Evolutionary conservation across 2,888 invertebrate genomes (phyloP).

Genomic region (Gisinianus flammeolus): DNA sequence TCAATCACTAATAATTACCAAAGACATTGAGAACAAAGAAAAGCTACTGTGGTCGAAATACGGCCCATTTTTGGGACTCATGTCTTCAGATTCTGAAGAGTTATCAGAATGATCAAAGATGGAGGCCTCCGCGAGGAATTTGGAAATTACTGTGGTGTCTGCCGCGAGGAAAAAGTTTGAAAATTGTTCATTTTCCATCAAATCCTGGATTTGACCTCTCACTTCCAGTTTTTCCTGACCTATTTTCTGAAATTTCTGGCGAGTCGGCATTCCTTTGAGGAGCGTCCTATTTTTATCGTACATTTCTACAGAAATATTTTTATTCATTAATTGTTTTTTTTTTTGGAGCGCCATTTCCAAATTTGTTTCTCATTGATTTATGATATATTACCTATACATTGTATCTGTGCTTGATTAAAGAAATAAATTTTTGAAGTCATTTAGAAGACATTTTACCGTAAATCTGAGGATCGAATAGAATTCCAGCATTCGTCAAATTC

Average conservation of each 20-base stretch:
- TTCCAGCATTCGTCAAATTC: not conserved
- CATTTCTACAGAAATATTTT: conserved; percentile 71
- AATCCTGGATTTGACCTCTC: conserved; percentile 72
- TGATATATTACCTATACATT: too few species aligned
- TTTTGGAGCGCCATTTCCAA: not conserved
- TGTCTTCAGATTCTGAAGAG: too few species aligned
- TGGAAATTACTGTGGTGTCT: conserved; percentile 45
- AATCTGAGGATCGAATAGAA: not conserved
- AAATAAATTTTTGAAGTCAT: too few species aligned
- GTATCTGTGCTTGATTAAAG: too few species aligned
- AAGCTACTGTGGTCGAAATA: conserved; percentile 82
- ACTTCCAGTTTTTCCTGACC: conserved; percentile 63
- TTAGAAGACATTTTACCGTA: conserved; percentile 18
- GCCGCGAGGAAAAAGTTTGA: conserved; percentile 88
- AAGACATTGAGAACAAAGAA: conserved; percentile 84
- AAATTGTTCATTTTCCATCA: conserved; percentile 77
- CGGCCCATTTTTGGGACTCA: conserved; percentile 47
- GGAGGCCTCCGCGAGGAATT: conserved; percentile 48
- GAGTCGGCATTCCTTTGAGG: conserved; percentile 84
- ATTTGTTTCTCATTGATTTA: too few species aligned
- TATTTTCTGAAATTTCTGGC: conserved; percentile 76
- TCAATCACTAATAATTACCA: conserved; percentile 62
- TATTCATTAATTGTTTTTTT: not conserved
- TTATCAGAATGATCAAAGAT: not conserved
- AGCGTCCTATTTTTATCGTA: conserved; percentile 92